Percentiles rank a stretch among this genome's conserved stretches.
phyloP scores from a whole-genome alignment of 2,888 invertebrate genomes.

The Conistra vaccinii region DNA sequence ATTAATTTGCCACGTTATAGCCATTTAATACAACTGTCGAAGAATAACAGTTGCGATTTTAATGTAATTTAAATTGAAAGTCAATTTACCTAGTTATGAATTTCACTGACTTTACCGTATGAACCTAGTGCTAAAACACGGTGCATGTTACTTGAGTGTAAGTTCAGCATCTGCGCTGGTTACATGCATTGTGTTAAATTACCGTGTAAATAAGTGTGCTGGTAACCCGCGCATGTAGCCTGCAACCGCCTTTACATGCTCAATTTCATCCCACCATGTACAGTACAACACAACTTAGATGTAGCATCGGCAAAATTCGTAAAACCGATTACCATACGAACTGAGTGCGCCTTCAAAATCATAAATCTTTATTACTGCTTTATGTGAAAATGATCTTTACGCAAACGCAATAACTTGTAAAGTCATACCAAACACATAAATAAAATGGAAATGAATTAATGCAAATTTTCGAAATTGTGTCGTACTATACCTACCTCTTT shows the following conservation, averaged over 20 bases:
- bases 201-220: background rate
- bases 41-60: background rate
- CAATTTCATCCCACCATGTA: background rate
- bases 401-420: too few relatives aligned
- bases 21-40: background rate
- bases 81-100: too few relatives aligned
- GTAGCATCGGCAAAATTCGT: too few relatives aligned
- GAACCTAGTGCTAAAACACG: background rate
- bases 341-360: too few relatives aligned
- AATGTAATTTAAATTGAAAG: background rate
- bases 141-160: background rate
- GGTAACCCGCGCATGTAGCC: background rate
- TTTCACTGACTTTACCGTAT: too few relatives aligned
- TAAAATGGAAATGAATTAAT: too few relatives aligned
- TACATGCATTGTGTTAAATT: constrained; percentile 6
- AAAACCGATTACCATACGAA: too few relatives aligned
- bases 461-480: too few relatives aligned
- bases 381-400: too few relatives aligned
- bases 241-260: background rate
- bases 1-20: background rate
- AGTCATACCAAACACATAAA: too few relatives aligned
- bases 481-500: background rate
- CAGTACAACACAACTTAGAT: too few relatives aligned
- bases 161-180: background rate
- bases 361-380: too few relatives aligned